A percentile compares a stretch with the other conserved stretches of the same genome.
These are phyloP conservation scores for Drosophila neotestacea DNA, from an alignment of 2,888 invertebrate genomes.

Conservation along the genomic window DNA sequence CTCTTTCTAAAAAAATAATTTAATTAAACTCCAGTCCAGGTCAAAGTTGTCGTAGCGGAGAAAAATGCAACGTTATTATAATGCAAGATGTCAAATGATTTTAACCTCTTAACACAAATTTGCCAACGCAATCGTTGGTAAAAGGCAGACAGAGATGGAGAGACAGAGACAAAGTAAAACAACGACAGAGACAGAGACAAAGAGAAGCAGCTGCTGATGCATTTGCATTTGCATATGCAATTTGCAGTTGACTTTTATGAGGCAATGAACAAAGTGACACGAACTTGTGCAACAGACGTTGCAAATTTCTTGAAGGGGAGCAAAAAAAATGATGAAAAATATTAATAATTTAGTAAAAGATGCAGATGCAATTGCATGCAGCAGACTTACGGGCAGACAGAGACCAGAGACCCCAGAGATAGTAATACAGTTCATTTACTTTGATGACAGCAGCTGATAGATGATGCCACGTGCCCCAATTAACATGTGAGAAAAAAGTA, in stretches of 20 bases:
- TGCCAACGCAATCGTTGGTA: conserved; percentile 9
- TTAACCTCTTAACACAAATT: conserved; percentile 68
- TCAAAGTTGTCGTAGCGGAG: conserved; percentile 4
- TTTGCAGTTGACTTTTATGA: conserved; percentile 60
- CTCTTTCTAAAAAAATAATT: conserved; percentile 30
- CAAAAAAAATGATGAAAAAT: conserved; percentile 9
- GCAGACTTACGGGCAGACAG: conserved; percentile 15
- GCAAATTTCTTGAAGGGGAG: conserved; percentile 23
- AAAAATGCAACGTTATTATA: conserved; percentile 54
- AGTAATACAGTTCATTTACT: conserved; percentile 37
- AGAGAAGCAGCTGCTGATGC: conserved; percentile 25
- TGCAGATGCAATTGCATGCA: conserved; percentile 41
- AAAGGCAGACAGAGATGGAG: conserved; percentile 4
- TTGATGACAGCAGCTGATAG: conserved; percentile 36
- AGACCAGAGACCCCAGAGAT: conserved; percentile 11
- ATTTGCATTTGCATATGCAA: conserved; percentile 40
- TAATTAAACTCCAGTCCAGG: conserved; percentile 40
- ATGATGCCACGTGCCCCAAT: conserved; percentile 55
- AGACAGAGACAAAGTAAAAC: background rate
- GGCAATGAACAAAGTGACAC: conserved; percentile 41
- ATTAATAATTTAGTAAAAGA: conserved; percentile 40
- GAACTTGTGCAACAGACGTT: conserved; percentile 21
- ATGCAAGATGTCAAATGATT: conserved; percentile 67
- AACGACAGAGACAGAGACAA: conserved; percentile 10
- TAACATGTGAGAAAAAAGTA: conserved; percentile 15